Base-by-base conservation (phyloP, 1,140 invertebrate species). In the Anoplolepis gracilipes region DNA sequence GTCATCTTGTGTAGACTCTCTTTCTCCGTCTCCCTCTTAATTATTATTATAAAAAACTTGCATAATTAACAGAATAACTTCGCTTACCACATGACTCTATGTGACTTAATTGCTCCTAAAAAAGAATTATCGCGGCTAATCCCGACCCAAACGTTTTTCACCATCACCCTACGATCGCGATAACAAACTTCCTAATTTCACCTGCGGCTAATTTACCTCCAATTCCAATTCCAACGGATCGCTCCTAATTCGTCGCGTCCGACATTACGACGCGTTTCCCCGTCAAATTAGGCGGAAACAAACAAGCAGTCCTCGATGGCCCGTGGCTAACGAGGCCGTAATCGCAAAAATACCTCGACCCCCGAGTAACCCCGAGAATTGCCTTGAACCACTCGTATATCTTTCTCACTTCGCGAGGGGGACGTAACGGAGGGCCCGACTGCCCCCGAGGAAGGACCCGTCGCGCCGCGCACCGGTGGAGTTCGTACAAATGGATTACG, bases 401-500 rank as follows among this genome's bases (percentile, higher is more conserved):
- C 55, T 72, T 73, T 39, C 55, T 30, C 49, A 62, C 36, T 16
- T 5, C 30, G 13, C 65, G 64, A 55, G 65, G 22, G 57, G 53
- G 49, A 33, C 49, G 59, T 69, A 53, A 62, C 13, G 13, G 46
- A 67, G 61, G 76, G 72, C 59, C 77, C 64, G 88, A 85, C 90
- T 84, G 59, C 75, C n/a, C 70, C 61, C 70, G 76, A 59, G 73
- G 84, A 84, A 75, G 57, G 70, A 57, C 53, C 72, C 46, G 39
- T 28, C 59, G 39, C 28, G n/a, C 22, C 36, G 49, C 65, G 65
- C 61, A 30, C 30, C 49, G 55, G 86, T 86, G 87, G 87, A 91
- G 91, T 77, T 90, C 77, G 67, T 85, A 85, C 91, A 92, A 91
- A 91, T 92, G 87, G 82, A 92, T 92, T 90, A 90, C 90, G 92